Percentiles rank a stretch among this genome's conserved stretches.
These are phyloP conservation scores for Lutraria rhynchaena DNA, from an alignment of 1,140 invertebrate genomes.

Conservation along the genomic window DNA sequence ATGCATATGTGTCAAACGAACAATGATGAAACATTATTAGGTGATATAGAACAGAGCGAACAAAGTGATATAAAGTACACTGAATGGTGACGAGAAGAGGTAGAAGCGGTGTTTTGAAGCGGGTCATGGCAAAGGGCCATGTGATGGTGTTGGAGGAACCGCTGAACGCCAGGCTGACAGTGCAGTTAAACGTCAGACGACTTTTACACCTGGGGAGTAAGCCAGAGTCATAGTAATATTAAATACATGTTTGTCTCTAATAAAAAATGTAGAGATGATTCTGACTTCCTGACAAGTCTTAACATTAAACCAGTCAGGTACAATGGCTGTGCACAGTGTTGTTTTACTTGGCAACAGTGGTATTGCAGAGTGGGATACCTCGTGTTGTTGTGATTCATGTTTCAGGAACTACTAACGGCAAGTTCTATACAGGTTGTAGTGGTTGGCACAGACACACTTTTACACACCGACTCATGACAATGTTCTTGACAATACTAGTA, in stretches of 20 bases:
- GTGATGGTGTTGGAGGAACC: constrained; percentile 4
- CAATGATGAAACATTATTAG: background rate
- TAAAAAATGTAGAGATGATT: background rate
- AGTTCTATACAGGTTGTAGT: too few species aligned
- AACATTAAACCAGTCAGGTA: constrained; percentile 18
- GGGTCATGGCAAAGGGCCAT: constrained; percentile 35
- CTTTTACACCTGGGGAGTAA: background rate
- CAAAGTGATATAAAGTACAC: background rate
- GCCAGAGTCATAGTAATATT: background rate
- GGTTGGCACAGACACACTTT: too few species aligned
- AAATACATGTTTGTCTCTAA: constrained; percentile 1
- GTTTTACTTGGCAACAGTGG: background rate
- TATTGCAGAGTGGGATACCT: background rate
- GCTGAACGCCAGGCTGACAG: background rate
- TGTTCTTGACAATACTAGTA: background rate
- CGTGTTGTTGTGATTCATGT: too few species aligned
- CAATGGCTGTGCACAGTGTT: constrained; percentile 2
- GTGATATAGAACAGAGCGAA: background rate
- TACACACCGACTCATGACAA: background rate
- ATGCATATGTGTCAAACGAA: background rate
- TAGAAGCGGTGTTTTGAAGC: background rate
- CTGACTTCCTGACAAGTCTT: background rate
- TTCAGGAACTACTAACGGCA: too few species aligned
- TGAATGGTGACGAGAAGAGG: background rate
- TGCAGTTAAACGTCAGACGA: background rate